Conservation (phyloP, 2,888 invertebrate species). For the Mechanitis messenoides region DNA sequence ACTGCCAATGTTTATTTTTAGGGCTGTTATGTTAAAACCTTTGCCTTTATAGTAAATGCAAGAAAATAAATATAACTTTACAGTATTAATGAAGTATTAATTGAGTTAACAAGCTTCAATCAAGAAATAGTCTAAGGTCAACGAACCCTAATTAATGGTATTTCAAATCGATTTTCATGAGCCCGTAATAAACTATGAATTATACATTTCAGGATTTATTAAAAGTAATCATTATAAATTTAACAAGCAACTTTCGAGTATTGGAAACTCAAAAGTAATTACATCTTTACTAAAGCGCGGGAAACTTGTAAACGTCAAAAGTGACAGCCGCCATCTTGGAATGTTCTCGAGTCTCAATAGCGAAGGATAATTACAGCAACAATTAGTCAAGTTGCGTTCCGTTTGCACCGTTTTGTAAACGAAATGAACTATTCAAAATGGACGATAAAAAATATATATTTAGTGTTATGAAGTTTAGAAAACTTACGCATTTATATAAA, state of each 20-base stretch:
- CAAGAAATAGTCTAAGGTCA: background rate
- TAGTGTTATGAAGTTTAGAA: background rate
- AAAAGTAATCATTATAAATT: slow-evolving; percentile 1
- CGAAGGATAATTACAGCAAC: slow-evolving; percentile 60
- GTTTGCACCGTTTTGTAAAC: slow-evolving; percentile 21
- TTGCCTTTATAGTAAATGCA: background rate
- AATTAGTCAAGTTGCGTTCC: slow-evolving; percentile 57
- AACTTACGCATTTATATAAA: too few species aligned
- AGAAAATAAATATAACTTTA: too few species aligned
- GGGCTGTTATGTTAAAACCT: slow-evolving; percentile 1
- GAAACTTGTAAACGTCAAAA: slow-evolving; percentile 63
- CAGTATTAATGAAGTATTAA: background rate
- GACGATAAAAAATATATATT: background rate
- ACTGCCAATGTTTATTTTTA: background rate
- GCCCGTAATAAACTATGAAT: too few species aligned
- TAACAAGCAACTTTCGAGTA: background rate
- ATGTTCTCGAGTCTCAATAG: slow-evolving; percentile 48
- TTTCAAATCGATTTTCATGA: too few species aligned
- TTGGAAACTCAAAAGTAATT: slow-evolving; percentile 13
- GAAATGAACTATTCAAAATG: background rate
- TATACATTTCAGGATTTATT: background rate
- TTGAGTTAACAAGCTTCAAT: background rate
- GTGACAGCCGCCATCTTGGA: slow-evolving; percentile 67
- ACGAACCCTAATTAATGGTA: too few species aligned
- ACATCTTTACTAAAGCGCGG: slow-evolving; percentile 40